These are phyloP conservation scores for Lithophane leautieri DNA, from an alignment of 2,888 invertebrate genomes.

Conservation along the genomic window DNA sequence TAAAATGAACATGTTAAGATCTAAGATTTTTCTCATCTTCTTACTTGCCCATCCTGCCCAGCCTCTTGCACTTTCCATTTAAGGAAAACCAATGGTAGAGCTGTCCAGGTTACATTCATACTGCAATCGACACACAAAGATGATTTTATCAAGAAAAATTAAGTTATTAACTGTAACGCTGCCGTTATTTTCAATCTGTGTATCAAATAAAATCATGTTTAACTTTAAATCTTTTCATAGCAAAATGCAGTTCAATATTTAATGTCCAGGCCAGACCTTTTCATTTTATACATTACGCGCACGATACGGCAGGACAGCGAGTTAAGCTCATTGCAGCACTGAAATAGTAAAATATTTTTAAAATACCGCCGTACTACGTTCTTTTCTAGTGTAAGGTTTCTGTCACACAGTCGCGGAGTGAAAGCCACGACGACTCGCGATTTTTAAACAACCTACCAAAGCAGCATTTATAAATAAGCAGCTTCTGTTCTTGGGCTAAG, in stretches of 20 bases:
- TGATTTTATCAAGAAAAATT: neutral
- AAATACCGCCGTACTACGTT: constrained; percentile 68
- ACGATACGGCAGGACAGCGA: constrained; percentile 74
- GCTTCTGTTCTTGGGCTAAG: neutral
- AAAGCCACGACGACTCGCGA: neutral
- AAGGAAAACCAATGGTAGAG: too few species aligned
- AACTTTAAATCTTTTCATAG: neutral
- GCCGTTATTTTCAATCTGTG: neutral
- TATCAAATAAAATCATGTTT: neutral
- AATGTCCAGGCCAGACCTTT: constrained; percentile 70
- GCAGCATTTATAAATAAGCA: neutral
- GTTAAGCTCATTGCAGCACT: constrained; percentile 69
- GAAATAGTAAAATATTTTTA: constrained; percentile 78
- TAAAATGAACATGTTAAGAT: neutral
- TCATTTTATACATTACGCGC: constrained; percentile 77
- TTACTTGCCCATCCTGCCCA: too few species aligned
- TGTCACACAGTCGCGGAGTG: neutral
- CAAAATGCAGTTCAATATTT: constrained; percentile 51
- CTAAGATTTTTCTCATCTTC: too few species aligned
- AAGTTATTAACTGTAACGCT: neutral
- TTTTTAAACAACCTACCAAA: too few species aligned
- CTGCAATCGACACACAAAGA: too few species aligned
- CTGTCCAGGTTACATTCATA: too few species aligned
- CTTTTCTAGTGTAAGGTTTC: constrained; percentile 69
- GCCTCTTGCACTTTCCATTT: too few species aligned